These are phyloP conservation scores for Caracal caracal DNA, from an alignment of 2,113 vertebrate genomes.

Conservation along the genomic window DNA sequence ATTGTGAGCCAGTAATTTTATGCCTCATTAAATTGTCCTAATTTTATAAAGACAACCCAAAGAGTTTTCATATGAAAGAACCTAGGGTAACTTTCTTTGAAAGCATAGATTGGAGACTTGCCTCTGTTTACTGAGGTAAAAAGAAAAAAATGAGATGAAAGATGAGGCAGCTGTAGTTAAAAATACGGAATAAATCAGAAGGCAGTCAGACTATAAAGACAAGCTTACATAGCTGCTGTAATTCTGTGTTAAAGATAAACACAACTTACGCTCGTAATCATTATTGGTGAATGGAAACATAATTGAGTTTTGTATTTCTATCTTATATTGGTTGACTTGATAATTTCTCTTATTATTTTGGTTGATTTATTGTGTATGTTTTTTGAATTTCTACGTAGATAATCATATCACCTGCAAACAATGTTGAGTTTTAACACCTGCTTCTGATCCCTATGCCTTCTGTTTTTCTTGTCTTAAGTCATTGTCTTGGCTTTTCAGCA, in stretches of 20 bases:
- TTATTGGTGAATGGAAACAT: not conserved
- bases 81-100: not conserved
- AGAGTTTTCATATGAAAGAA: slow-evolving; percentile 18
- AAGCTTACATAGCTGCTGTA: not conserved
- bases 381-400: not conserved
- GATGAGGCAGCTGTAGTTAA: slow-evolving; percentile 19
- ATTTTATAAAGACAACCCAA: slow-evolving; percentile 17
- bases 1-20: slow-evolving; percentile 19
- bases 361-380: not conserved
- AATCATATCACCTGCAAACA: not conserved
- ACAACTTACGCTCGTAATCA: not conserved
- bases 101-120: not conserved
- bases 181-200: not conserved
- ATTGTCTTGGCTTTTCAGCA: not conserved
- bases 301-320: not conserved
- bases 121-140: not conserved
- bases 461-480: not conserved
- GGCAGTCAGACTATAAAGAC: not conserved
- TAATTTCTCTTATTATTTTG: not conserved
- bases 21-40: slow-evolving; percentile 44
- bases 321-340: not conserved
- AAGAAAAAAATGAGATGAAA: not conserved
- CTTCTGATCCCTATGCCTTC: not conserved
- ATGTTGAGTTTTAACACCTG: not conserved
- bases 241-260: not conserved